These are phyloP conservation scores for Perizoma flavofasciatum DNA, from an alignment of 2,888 invertebrate genomes.

Conservation along the genomic window DNA sequence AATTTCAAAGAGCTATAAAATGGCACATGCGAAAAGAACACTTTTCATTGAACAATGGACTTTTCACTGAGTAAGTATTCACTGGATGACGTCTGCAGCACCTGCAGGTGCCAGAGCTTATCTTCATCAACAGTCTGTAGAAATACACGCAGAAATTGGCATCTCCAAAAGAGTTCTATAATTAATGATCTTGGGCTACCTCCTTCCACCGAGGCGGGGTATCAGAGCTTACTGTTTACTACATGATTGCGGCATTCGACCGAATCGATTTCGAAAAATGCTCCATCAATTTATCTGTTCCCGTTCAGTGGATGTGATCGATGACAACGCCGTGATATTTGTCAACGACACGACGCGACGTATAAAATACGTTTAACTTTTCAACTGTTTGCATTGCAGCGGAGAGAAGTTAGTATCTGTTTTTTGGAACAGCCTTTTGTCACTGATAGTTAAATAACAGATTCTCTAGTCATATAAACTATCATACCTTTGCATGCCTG, in stretches of 20 bases:
- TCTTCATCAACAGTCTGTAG: too few species aligned
- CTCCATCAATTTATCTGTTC: conserved; percentile 67
- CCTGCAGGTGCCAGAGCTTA: too few species aligned
- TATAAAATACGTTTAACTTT: conserved; percentile 51
- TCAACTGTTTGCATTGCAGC: conserved; percentile 29
- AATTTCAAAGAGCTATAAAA: too few species aligned
- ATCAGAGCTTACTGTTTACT: not conserved
- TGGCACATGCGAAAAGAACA: too few species aligned
- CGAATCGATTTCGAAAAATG: conserved; percentile 59
- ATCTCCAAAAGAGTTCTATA: too few species aligned
- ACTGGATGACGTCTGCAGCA: too few species aligned
- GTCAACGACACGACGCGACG: conserved; percentile 51
- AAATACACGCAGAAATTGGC: too few species aligned
- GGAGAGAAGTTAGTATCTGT: conserved; percentile 9
- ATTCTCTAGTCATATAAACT: not conserved
- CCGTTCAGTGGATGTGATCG: conserved; percentile 62
- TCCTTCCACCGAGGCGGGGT: too few species aligned
- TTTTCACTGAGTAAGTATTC: too few species aligned
- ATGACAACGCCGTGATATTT: conserved; percentile 62
- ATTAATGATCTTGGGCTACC: too few species aligned
- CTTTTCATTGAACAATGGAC: too few species aligned
- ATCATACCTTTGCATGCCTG: too few species aligned
- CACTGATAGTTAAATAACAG: not conserved
- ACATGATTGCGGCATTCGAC: conserved; percentile 26
- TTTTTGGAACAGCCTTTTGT: conserved; percentile 3